Evolutionary conservation across 2,797 vertebrate species (phyloP).

Genomic region (Sebastes jordani): DNA sequence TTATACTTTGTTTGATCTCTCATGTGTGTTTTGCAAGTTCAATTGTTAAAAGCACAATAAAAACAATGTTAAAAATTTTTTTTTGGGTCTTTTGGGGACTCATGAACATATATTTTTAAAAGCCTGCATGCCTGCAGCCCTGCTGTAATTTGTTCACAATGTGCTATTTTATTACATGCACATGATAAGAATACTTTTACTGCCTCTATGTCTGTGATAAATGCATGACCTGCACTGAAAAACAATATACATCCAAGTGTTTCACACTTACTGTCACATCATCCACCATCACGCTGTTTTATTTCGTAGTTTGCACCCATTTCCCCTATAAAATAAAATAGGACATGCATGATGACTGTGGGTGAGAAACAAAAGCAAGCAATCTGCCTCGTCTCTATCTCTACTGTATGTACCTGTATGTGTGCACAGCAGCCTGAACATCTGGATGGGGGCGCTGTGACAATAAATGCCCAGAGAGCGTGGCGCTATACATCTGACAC

Average conservation of each 20-base stretch:
- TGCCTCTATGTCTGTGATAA: not conserved
- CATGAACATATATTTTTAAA: not conserved
- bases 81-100: too few species aligned
- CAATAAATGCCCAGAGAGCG: slow-evolving; percentile 69
- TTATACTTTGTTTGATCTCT: too few species aligned
- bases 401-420: not conserved
- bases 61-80: too few species aligned
- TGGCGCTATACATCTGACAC: slow-evolving; percentile 76
- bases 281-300: not conserved
- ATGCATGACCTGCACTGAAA: not conserved
- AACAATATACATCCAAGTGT: not conserved
- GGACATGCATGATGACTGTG: not conserved
- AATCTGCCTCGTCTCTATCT: not conserved
- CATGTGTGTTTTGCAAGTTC: too few species aligned
- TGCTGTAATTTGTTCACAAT: not conserved
- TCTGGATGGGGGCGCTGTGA: slow-evolving; percentile 80
- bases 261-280: not conserved
- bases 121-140: not conserved
- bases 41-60: too few species aligned
- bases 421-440: slow-evolving; percentile 48
- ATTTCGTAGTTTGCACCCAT: not conserved
- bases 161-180: not conserved
- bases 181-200: not conserved
- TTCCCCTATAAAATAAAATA: not conserved
- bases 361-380: not conserved